These are phyloP conservation scores for Hirtodrosophila trivittata DNA, from an alignment of 2,888 invertebrate genomes.

Conservation along the genomic window DNA sequence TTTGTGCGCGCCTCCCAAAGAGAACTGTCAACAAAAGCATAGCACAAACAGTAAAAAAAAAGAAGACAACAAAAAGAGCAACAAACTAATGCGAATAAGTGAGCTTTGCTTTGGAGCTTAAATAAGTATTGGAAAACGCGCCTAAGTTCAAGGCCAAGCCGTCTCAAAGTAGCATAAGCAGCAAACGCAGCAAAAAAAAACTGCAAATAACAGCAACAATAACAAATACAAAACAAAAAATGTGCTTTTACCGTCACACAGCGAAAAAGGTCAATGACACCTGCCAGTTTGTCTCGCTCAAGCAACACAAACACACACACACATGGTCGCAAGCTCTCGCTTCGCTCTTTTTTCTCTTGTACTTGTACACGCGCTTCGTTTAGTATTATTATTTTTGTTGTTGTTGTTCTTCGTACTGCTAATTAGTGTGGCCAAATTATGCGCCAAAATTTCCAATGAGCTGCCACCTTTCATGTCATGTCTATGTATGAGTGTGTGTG, in stretches of 20 bases:
- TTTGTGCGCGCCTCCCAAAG: constrained; percentile 41
- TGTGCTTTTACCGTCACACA: constrained; percentile 64
- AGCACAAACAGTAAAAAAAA: not conserved
- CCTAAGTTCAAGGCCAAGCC: constrained; percentile 77
- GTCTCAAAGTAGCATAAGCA: constrained; percentile 43
- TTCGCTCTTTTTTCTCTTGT: constrained; percentile 42
- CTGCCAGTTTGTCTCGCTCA: constrained; percentile 72
- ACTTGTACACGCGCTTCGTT: constrained; percentile 58
- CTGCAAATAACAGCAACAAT: constrained; percentile 47
- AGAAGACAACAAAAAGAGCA: constrained; percentile 9
- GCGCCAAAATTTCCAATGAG: constrained; percentile 63
- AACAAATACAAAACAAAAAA: constrained; percentile 35
- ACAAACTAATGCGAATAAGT: constrained; percentile 26
- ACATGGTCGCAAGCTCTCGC: constrained; percentile 56
- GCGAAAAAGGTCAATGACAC: constrained; percentile 78
- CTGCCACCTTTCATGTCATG: constrained; percentile 39
- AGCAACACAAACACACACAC: constrained; percentile 41
- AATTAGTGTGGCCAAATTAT: constrained; percentile 78
- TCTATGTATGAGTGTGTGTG: constrained; percentile 10
- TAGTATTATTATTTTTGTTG: constrained; percentile 47
- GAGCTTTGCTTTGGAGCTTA: constrained; percentile 47
- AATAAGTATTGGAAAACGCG: constrained; percentile 66
- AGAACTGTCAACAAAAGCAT: constrained; percentile 45
- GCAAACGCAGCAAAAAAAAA: constrained; percentile 59
- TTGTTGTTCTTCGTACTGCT: constrained; percentile 47